phyloP scores from a whole-genome alignment of 2,113 vertebrate species.

The Melanocharis versteri region DNA sequence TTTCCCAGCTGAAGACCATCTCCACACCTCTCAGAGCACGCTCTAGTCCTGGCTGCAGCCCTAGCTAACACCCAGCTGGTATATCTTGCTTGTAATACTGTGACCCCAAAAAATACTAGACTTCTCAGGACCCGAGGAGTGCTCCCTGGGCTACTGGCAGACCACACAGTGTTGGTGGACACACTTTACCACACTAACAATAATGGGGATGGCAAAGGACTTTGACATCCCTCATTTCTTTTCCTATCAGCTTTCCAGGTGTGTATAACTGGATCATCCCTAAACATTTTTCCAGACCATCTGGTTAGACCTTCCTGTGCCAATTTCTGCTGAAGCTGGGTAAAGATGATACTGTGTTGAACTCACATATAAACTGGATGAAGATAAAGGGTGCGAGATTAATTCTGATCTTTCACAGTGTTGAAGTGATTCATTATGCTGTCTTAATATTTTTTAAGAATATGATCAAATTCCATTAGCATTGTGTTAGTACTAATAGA shows the following conservation, averaged over 20 bases:
- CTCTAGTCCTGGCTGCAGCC: neutral
- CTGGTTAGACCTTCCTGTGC: neutral
- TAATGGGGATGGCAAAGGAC: neutral
- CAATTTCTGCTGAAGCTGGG: neutral
- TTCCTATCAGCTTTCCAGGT: neutral
- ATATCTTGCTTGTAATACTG: neutral
- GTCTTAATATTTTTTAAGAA: neutral
- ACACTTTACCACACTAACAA: neutral
- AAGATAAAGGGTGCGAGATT: neutral
- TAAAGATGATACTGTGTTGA: neutral
- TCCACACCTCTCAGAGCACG: accelerated
- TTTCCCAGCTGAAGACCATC: neutral
- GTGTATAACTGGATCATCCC: neutral
- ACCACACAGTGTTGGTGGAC: neutral
- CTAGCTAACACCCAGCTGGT: neutral
- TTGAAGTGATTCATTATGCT: neutral
- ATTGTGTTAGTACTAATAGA: neutral
- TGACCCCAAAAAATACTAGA: accelerated
- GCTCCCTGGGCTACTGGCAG: neutral
- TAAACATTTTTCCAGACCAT: neutral
- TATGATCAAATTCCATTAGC: neutral
- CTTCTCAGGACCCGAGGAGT: neutral
- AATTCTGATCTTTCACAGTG: neutral
- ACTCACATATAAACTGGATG: neutral
- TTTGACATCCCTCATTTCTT: neutral